Base-by-base conservation (phyloP, 2,888 invertebrate species). In the Notodonta ziczac region DNA sequence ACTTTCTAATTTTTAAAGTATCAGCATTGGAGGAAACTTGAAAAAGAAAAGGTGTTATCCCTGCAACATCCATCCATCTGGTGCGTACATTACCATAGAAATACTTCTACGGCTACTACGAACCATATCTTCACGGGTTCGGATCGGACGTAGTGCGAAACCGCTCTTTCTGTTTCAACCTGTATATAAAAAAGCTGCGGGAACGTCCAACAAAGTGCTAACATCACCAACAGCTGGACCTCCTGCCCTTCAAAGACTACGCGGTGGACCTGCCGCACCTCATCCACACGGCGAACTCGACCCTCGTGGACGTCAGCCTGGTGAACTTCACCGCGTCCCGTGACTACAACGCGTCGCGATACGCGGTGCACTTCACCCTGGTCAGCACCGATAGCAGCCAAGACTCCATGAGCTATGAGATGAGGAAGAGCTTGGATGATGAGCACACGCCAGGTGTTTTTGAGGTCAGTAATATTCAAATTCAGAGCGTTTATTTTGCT, bases 401-500 rank as follows among this genome's bases (percentile, higher is more conserved):
- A 1, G 84, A 87, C n/a, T 79, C 83, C 1, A 89, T 95, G 86
- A 76, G 71, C 8, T 80, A 92, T 5, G 83, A 83, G 14, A 84
- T 89, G 66, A 88, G 93, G 66, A 94, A 94, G 81, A 96, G 95
- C 61, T 79, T 96, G 61, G 96, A 96, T 75, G 97, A 97, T 77
- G 96, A 96, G 78, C 95, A 96, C 72, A 95, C 96, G n/a, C 96
- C 96, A 0, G 96, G 96, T 0, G 95, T 96, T 56, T 97, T 96
- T 79, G 94, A 95, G 90, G 96, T 96, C 0, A 77, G 78, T 57
- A 48, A 44, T 44, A 13, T 2, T 7, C 8, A 9, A 7, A n/a
- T n/a, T n/a, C n/a, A n/a, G n/a, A n/a, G 40, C 8, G 40, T 4
- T 40, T 8, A 40, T 2, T 7, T 40, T 7, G 8, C 35, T 35